Conservation (phyloP, 1,140 invertebrate genomes). For the Vollenhovia emeryi region DNA sequence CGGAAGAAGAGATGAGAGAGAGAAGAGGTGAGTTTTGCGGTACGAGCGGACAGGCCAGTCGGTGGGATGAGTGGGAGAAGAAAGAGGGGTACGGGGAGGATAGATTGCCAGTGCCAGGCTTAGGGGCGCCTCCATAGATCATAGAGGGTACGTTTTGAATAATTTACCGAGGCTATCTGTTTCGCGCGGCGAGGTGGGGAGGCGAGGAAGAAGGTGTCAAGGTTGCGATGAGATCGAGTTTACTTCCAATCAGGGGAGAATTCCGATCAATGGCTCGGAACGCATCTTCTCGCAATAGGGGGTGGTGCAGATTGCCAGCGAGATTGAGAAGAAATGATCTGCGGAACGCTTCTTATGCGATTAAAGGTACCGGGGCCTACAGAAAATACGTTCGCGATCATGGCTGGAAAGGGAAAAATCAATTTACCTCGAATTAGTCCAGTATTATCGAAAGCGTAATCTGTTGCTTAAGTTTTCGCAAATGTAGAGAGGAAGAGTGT, state of each 20-base stretch:
- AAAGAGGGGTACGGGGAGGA: slow-evolving; percentile 48
- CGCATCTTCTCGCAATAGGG: slow-evolving; percentile 28
- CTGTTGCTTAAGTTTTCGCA: background rate
- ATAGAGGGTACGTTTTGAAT: slow-evolving; percentile 78
- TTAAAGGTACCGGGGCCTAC: slow-evolving; percentile 5
- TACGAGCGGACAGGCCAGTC: slow-evolving; percentile 49
- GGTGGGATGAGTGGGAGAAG: slow-evolving; percentile 24
- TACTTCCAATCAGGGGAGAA: slow-evolving; percentile 48
- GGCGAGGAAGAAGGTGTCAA: slow-evolving; percentile 43
- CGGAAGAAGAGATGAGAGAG: slow-evolving; percentile 6
- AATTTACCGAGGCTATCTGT: slow-evolving; percentile 75
- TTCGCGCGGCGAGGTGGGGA: background rate
- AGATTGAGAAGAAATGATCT: slow-evolving; percentile 40
- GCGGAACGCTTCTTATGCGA: background rate
- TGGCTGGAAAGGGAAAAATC: background rate
- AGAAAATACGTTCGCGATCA: slow-evolving; percentile 10
- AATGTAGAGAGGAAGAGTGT: background rate
- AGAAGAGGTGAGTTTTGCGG: slow-evolving; percentile 38
- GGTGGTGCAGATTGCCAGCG: slow-evolving; percentile 18
- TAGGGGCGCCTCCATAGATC: slow-evolving; percentile 74
- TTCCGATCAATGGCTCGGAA: slow-evolving; percentile 33
- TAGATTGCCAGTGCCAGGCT: slow-evolving; percentile 72
- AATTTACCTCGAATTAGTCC: background rate
- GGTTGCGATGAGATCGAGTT: slow-evolving; percentile 54
- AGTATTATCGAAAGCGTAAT: background rate